Percentiles rank a stretch among this genome's conserved stretches.
phyloP scores from a whole-genome alignment of 2,888 invertebrate species.

The Ceramica pisi region DNA sequence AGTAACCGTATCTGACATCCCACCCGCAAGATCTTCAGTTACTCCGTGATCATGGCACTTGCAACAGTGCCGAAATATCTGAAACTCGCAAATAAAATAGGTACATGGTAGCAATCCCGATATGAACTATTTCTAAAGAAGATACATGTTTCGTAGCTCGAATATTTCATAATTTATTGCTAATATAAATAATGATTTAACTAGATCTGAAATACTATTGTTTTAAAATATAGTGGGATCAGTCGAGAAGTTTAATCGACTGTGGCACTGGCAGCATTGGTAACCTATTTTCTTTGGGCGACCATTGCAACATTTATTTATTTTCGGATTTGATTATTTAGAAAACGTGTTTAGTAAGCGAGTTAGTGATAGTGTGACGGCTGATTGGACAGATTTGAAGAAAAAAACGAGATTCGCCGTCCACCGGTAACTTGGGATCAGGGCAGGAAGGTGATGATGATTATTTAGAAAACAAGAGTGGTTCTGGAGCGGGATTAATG shows the following conservation, averaged over 20 bases:
- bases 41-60: too few relatives aligned
- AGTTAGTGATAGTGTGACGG: too few relatives aligned
- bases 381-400: too few relatives aligned
- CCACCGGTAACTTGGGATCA: too few relatives aligned
- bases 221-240: constrained; percentile 1
- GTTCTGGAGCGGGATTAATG: too few relatives aligned
- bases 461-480: not conserved
- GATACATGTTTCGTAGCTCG: not conserved
- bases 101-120: too few relatives aligned
- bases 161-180: constrained; percentile 4
- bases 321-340: constrained; percentile 5
- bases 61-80: too few relatives aligned
- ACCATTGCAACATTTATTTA: constrained; percentile 2
- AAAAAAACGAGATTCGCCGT: too few relatives aligned
- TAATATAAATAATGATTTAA: not conserved
- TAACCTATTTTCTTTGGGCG: constrained; percentile 15
- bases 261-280: not conserved
- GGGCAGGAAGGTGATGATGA: not conserved
- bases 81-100: too few relatives aligned
- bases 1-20: too few relatives aligned
- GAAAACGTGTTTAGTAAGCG: not conserved
- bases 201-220: not conserved
- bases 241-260: constrained; percentile 2
- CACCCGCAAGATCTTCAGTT: too few relatives aligned
- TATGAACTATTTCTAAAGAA: too few relatives aligned